Conservation (phyloP, 2,113 vertebrate genomes). For the Smithornis capensis region DNA sequence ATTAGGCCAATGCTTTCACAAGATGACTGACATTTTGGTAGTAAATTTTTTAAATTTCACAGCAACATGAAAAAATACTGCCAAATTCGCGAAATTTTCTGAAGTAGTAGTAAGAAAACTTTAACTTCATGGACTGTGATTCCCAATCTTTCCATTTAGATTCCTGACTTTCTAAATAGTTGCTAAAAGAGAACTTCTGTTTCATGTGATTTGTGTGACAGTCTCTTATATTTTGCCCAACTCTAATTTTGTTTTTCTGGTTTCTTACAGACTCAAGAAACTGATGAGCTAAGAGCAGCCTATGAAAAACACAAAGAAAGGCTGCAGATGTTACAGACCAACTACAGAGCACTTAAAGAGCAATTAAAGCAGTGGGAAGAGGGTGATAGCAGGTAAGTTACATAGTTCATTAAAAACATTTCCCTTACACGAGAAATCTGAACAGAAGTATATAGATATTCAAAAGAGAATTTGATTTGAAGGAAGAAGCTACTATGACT, state of each 20-base stretch:
- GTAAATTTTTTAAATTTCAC: neutral
- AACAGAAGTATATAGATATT: conserved; percentile 33
- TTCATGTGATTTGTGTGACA: neutral
- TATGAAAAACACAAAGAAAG: conserved; percentile 81
- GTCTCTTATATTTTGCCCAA: conserved; percentile 7
- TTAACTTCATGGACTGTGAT: neutral
- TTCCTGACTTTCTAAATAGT: neutral
- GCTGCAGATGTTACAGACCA: conserved; percentile 85
- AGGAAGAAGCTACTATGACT: neutral
- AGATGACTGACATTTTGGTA: neutral
- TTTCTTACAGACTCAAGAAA: conserved; percentile 80
- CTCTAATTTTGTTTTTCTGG: conserved; percentile 57
- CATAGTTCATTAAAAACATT: conserved; percentile 64
- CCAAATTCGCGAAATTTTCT: neutral
- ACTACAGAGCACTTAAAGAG: conserved; percentile 85
- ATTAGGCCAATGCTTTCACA: neutral
- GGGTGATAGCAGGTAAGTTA: conserved; percentile 81
- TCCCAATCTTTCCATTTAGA: neutral
- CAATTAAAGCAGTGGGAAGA: conserved; percentile 87
- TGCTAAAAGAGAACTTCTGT: neutral
- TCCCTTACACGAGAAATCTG: conserved; percentile 58
- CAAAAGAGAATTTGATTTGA: conserved; percentile 57
- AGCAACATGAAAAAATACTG: neutral
- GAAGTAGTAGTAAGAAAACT: neutral
- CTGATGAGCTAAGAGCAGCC: conserved; percentile 83